Conservation (phyloP, 2,113 vertebrate genomes). For the Arvicanthis niloticus region DNA sequence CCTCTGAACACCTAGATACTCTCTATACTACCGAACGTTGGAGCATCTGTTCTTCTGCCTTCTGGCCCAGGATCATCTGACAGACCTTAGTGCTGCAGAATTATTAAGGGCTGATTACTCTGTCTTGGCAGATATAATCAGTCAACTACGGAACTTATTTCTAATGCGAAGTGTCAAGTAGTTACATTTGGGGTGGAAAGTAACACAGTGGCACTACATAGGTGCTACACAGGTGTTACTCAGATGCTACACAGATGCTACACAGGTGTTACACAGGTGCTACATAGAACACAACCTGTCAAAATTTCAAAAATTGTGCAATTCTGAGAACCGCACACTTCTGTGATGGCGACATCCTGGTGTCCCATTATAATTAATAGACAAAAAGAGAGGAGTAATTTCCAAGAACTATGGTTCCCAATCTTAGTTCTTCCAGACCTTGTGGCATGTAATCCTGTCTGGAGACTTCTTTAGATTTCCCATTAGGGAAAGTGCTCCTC, state of each 20-base stretch:
- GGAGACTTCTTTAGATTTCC: background rate
- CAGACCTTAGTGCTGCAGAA: too few relatives aligned
- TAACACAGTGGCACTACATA: background rate
- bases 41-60: too few relatives aligned
- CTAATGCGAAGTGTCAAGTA: background rate
- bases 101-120: too few relatives aligned
- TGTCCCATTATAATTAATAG: background rate
- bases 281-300: background rate
- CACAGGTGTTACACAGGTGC: too few relatives aligned
- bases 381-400: background rate
- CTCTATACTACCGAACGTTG: too few relatives aligned
- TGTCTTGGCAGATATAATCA: too few relatives aligned
- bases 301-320: background rate
- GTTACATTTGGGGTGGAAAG: background rate
- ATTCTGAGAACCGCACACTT: background rate
- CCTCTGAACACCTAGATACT: too few relatives aligned
- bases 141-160: background rate
- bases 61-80: too few relatives aligned
- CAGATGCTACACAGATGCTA: too few relatives aligned
- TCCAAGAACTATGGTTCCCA: background rate
- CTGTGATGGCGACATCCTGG: background rate
- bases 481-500: background rate
- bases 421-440: background rate
- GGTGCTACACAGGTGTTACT: too few relatives aligned
- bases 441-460: background rate